These are phyloP conservation scores for Actenoides lindsayi DNA, from an alignment of 2,113 vertebrate species.

Conservation along the genomic window DNA sequence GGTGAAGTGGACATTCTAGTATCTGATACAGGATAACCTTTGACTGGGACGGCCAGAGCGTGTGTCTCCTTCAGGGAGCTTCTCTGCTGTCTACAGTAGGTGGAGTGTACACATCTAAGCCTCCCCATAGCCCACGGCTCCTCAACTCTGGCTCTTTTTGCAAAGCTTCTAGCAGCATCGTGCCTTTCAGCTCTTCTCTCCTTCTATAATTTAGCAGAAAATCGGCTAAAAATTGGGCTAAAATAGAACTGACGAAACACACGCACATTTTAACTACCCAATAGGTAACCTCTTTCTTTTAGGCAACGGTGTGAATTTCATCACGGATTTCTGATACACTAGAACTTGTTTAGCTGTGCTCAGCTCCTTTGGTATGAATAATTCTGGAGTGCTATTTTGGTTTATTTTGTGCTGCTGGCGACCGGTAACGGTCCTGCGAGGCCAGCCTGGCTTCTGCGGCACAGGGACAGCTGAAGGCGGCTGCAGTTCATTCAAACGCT, in stretches of 20 bases:
- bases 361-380: accelerated
- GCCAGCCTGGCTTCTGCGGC: background rate
- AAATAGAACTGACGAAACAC: background rate
- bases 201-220: background rate
- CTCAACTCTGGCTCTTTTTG: background rate
- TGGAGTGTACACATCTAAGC: accelerated
- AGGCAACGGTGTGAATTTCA: accelerated
- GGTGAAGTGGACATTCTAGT: background rate
- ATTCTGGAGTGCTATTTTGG: background rate
- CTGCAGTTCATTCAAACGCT: accelerated
- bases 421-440: accelerated
- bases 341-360: background rate
- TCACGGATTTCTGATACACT: too few species aligned
- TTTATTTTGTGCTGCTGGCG: background rate
- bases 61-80: background rate
- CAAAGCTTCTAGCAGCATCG: background rate
- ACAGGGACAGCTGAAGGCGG: accelerated
- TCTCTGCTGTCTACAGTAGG: background rate
- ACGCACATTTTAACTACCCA: accelerated
- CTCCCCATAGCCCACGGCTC: background rate
- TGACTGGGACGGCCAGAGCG: background rate
- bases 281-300: accelerated
- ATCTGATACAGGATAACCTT: background rate
- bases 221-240: background rate
- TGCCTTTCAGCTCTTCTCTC: background rate